Evolutionary conservation across 2,888 invertebrate genomes (phyloP), one percentile per base, ranked within the genome.

Genomic region (Tetragnatha montana): DNA sequence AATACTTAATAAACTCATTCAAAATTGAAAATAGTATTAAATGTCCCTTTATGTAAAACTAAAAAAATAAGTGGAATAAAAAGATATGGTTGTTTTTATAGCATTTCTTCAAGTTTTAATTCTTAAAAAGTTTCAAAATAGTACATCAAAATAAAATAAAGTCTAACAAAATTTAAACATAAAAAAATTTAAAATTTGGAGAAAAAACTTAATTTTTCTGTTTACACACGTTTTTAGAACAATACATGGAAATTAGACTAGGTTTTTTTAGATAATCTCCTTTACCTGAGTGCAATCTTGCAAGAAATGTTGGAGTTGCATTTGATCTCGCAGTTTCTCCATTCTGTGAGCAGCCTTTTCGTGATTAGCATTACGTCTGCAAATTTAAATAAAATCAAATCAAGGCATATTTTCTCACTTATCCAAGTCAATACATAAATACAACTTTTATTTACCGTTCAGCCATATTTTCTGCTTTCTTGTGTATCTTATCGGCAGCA

Each of bases 251-350:
- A 35, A 10, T 68, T 68, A 12, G 8, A 35, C n/a, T 8, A 69
- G 19, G 49, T n/a, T 35, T 21, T 10, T 35, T 2, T 2, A 35
- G 35, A 35, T 35, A 35, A 35, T 35, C 35, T 4, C 1, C 4
- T n/a, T 91, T 91, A 93, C 93, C 93, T 99, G 98, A 93, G 98
- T 98, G 94, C 98, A 97, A 93, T 99, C 98, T 92, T 95, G 95
- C 91, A 96, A 94, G 96, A 99, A 99, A 94, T 99, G 98, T 93
- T 99, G 99, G n/a, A 99, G 94, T 92, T 98, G 97, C 49, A 98
- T 95, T 93, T 98, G 97, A 93, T 99, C 99, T 93, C 97, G 97
- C 0, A 99, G 95, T 93, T 96, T 96, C 93, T 98, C 98, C 95
- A 99, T 96, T 92, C 97, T 96, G 92, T 97, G 96, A 90, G 97